Evolutionary conservation across 2,113 vertebrate genomes (phyloP), one percentile per base, ranked within the genome.

Genomic region (Prunella himalayana): DNA sequence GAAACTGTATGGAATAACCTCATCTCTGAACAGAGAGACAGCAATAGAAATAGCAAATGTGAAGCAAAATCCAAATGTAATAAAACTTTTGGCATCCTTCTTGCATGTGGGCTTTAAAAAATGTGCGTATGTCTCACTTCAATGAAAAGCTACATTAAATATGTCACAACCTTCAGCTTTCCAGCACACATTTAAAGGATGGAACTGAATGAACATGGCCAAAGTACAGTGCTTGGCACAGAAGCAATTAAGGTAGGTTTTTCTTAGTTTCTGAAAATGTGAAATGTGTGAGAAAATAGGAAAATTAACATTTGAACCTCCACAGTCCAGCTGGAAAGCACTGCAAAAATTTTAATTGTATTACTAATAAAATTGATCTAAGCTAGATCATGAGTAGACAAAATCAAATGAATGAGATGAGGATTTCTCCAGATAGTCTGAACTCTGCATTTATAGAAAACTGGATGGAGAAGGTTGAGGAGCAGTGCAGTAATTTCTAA

Each of bases 301-400:
- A 20, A 91, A 86, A 80, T 78, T 72, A 93, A 71, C 70, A 64
- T 27, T 86, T 73, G 54, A 81, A 87, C 35, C 19, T 83, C 53
- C 76, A 90, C 13, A 86, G 16, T 17, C 42, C n/a, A 61, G 7
- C 37, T 54, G 69, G 45, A 94, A 87, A 86, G 2, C 57, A 72
- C 22, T 63, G 35, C 72, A 66, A 73, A 93, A 94, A 75, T 70
- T 44, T 28, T 39, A 63, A n/a, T 35, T 92, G 11, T 77, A 77
- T 94, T 97, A 90, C 94, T 92, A 95, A 95, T 96, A 97, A 95
- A 93, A 93, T 93, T 87, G 42, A 91, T 94, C 54, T 41, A 54
- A 78, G 44, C 7, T 82, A 90, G 50, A 85, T 77, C 30, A 73
- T 3, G 3, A 82, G 70, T 39, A 71, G 39, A 73, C 90, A 85